Conservation (phyloP, 2,888 invertebrate species). For the Mylabris sibirica region DNA sequence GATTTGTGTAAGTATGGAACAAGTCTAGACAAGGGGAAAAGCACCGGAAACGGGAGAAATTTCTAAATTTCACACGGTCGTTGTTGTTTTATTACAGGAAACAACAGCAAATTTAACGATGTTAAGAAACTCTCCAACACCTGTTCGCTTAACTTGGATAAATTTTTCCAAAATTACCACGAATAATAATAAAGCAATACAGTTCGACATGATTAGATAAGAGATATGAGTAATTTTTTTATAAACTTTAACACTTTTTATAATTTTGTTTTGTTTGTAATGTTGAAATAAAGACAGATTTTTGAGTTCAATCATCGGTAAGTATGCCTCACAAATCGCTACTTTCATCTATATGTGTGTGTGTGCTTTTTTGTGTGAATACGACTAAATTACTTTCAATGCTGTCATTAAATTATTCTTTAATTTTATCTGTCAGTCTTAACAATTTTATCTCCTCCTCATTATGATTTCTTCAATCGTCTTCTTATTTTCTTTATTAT, state of each 20-base stretch:
- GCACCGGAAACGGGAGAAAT: not conserved
- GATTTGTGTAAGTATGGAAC: not conserved
- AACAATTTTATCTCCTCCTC: not conserved
- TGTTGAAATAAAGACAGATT: not conserved
- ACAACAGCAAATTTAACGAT: not conserved
- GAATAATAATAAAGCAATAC: not conserved
- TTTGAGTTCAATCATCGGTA: not conserved
- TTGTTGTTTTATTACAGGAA: slow-evolving; percentile 6
- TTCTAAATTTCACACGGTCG: not conserved
- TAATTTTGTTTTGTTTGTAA: not conserved
- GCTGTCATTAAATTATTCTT: slow-evolving; percentile 8
- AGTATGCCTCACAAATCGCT: not conserved
- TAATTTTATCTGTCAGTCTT: not conserved
- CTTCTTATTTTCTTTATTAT: not conserved
- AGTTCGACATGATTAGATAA: not conserved
- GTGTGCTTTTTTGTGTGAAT: not conserved
- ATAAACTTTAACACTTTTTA: not conserved
- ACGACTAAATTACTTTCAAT: slow-evolving; percentile 5
- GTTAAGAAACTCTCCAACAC: not conserved
- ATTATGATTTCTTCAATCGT: not conserved
- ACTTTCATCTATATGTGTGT: slow-evolving; percentile 3
- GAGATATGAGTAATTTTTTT: not conserved
- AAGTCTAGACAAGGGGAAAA: not conserved
- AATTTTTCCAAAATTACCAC: not conserved
- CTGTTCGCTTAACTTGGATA: not conserved